Evolutionary conservation across 2,113 vertebrate species (phyloP).

Genomic region (Ranitomeya imitator): DNA sequence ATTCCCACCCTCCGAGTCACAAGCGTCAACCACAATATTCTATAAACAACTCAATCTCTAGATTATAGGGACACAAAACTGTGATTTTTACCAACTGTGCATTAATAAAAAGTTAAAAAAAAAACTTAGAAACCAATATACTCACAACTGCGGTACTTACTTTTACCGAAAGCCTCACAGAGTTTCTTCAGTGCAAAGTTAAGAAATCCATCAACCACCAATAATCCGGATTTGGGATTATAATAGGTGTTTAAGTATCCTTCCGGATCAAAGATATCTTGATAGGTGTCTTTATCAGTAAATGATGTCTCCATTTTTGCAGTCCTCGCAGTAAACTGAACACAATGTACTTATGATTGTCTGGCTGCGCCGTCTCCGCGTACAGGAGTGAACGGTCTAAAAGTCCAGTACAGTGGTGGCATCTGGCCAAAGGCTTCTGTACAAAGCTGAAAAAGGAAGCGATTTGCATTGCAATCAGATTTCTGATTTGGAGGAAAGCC

Average conservation of each 20-base stretch:
- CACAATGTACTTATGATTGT: not conserved
- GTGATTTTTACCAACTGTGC: not conserved
- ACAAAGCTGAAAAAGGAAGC: not conserved
- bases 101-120: not conserved
- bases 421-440: not conserved
- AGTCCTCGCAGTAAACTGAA: not conserved
- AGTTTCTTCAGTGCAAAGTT: constrained; percentile 64
- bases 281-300: constrained; percentile 66
- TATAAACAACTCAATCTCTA: not conserved
- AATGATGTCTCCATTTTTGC: constrained; percentile 60
- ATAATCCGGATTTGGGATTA: constrained; percentile 56
- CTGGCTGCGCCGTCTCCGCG: not conserved
- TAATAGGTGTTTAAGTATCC: constrained; percentile 68
- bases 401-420: not conserved
- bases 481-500: not conserved
- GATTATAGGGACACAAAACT: not conserved
- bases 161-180: constrained; percentile 65
- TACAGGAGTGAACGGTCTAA: not conserved
- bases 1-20: no score
- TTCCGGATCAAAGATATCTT: constrained; percentile 64
- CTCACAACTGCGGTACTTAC: constrained; percentile 60
- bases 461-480: no score
- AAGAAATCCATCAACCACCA: constrained; percentile 61
- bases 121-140: not conserved
- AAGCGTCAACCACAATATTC: no score